Base-by-base conservation (phyloP, 1,140 invertebrate genomes). In the Aphaenogaster floridana region DNA sequence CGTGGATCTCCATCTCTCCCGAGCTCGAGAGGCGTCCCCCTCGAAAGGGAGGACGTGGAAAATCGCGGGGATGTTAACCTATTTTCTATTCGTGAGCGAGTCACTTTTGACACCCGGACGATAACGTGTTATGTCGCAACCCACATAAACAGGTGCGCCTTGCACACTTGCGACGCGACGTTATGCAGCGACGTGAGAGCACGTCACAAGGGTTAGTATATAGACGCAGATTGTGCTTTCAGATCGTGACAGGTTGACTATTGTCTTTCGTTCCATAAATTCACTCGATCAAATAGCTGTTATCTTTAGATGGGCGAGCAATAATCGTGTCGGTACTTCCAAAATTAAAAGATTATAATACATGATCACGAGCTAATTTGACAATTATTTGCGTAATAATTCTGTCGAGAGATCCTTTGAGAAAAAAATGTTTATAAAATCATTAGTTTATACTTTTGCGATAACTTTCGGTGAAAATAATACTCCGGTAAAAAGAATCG, bases 81-180 rank as follows among this genome's bases (percentile, higher is more conserved):
- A 54, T 64, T 59, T 45, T 34, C 21, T 8, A 36, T 63, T 79
- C 64, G 64, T 15, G 52, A 42, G n/a, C 42, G 79, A 59, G 11
- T 15, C 66, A 72, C 54, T 83, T 50, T 71, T 61, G 54, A 83
- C 80, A 81, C 15, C 66, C 39, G n/a, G n/a, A 54, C 66, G 39
- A 48, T 72, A 72, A 72, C 54, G 68, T 15, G 21, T 50, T 45
- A 45, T 48, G 15, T 34, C 21, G 68, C 80, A 54, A 83, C 80
- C 80, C 45, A 74, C 69, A 83, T 83, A 83, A 83, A 83, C 80
- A 74, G 80, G 52, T 74, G 80, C 45, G 68, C 66, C 52, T 54
- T 42, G 39, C 66, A 45, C 52, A 17, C 79, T 59, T 9, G 66
- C 50, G 50, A 81, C 68, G 66, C 50, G 50, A 81, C 68, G 66